Evolutionary conservation across 2,888 invertebrate species (phyloP), one percentile per base, ranked within the genome.

Genomic region (Balanococcus diminutus): DNA sequence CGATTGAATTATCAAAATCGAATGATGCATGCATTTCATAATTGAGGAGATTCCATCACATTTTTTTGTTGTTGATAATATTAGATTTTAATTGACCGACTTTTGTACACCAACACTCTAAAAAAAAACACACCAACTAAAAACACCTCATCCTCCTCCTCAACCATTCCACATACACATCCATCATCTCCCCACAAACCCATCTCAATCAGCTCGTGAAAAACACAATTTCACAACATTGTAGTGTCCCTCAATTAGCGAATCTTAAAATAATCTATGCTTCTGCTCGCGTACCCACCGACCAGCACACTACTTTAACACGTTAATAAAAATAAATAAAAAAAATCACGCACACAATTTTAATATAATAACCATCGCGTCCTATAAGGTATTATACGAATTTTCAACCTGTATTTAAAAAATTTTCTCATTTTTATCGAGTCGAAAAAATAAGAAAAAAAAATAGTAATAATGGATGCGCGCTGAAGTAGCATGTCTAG

Each of bases 401-500:
- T 1, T 19, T 61, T 31, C 2, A 75, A 75, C 75, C 75, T 75
- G 75, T 75, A 75, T 75, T 75, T 75, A 75, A 75, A 75, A 75
- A 25, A 11, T 75, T 32, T 22, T 32, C 32, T 32, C 32, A 32
- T 31, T 32, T 32, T 67, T n/a, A n/a, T n/a, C 11, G 11, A 67
- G 25, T 28, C 61, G 61, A 67, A 19, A 56, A 56, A 42, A 42
- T 1, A 56, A 56, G 11, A 19, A 56, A 56, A 67, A 75, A 75
- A 32, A 75, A n/a, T 75, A 32, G 32, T 75, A 75, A 75, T 75
- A 75, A 75, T 75, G 75, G 32, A 28, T 28, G 32, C 75, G 28
- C 75, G 16, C 32, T 32, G 11, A n/a, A 32, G 75, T 75, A 75
- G 75, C 75, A 75, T 75, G 75, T 75, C 75, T 75, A 75, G 32